These are phyloP conservation scores for Pseudochromis fuscus DNA, from an alignment of 2,797 vertebrate species.

Conservation along the genomic window DNA sequence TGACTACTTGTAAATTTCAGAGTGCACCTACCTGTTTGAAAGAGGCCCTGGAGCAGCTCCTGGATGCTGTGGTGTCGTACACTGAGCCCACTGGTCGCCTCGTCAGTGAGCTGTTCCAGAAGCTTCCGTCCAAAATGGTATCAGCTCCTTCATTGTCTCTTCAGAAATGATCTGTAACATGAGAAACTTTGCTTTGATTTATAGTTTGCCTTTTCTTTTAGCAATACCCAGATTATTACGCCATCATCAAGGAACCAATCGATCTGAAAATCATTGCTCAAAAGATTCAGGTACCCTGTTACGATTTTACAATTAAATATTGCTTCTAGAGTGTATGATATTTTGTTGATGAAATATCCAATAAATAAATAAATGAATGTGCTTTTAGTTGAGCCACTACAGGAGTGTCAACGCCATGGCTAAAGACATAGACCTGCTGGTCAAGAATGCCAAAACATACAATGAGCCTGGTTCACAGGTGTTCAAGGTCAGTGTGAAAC, in stretches of 20 bases:
- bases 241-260: constrained; percentile 98
- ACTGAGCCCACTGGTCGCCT: constrained; percentile 92
- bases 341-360: not conserved
- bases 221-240: constrained; percentile 99
- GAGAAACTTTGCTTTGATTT: constrained; percentile 23
- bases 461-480: constrained; percentile 99
- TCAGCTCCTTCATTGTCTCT: constrained; percentile 21
- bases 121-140: constrained; percentile 98
- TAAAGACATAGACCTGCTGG: constrained; percentile 96
- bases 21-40: constrained; percentile 90
- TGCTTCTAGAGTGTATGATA: not conserved
- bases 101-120: constrained; percentile 98
- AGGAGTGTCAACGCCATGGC: constrained; percentile 94
- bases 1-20: constrained; percentile 73
- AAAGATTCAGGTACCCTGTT: constrained; percentile 92
- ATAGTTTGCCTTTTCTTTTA: constrained; percentile 65
- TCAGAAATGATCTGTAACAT: not conserved
- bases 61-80: constrained; percentile 92
- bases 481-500: constrained; percentile 91
- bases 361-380: constrained; percentile 33
- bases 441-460: constrained; percentile 98
- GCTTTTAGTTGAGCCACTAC: constrained; percentile 89
- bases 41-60: constrained; percentile 94
- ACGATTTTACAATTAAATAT: not conserved
- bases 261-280: constrained; percentile 97